These are phyloP conservation scores for Cynodonichthys magdalenae DNA, from an alignment of 2,797 vertebrate species.

Conservation along the genomic window DNA sequence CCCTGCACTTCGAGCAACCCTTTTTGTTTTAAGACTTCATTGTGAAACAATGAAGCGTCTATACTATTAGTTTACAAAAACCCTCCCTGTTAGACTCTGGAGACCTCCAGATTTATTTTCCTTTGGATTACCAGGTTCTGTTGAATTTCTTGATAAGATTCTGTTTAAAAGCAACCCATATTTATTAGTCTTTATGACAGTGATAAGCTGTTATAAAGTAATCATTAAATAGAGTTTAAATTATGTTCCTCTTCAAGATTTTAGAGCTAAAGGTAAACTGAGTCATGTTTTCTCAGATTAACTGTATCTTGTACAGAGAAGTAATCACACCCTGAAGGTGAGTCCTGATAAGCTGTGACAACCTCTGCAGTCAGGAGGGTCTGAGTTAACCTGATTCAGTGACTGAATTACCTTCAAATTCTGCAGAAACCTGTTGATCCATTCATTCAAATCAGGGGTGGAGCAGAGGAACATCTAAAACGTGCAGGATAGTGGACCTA, in stretches of 20 bases:
- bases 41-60: constrained; percentile 39
- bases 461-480: too few species aligned
- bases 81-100: constrained; percentile 25
- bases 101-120: constrained; percentile 32
- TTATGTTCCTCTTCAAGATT: not conserved
- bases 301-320: not conserved
- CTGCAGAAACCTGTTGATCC: not conserved
- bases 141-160: constrained; percentile 1
- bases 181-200: not conserved
- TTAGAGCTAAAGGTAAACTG: not conserved
- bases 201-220: not conserved
- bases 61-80: constrained; percentile 32
- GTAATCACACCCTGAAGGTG: not conserved
- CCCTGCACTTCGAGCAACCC: constrained; percentile 24
- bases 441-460: too few species aligned
- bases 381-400: not conserved
- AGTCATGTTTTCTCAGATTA: not conserved
- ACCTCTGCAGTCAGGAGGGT: not conserved
- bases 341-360: not conserved
- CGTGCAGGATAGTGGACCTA: too few species aligned
- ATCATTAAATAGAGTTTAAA: not conserved
- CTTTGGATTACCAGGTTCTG: constrained; percentile 24
- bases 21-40: constrained; percentile 47
- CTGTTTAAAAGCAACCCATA: not conserved
- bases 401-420: not conserved